Evolutionary conservation across 2,888 invertebrate species (phyloP).

Genomic region (Rhamphomyia laevipes): DNA sequence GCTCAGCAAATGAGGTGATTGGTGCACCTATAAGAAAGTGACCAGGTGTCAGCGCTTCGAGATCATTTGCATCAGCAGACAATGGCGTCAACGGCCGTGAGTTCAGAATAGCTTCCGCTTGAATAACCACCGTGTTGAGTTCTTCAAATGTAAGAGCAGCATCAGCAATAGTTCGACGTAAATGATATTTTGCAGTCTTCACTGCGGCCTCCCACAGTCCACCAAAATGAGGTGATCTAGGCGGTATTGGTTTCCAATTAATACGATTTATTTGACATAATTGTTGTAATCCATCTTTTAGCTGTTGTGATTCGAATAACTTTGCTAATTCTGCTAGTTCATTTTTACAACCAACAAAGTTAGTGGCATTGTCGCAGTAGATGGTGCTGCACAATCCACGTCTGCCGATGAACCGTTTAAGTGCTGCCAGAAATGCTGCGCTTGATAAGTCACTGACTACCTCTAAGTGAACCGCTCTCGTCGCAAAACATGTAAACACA

Average conservation of each 20-base stretch:
- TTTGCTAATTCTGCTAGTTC: background rate
- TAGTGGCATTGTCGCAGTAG: constrained; percentile 9
- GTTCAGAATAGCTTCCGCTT: constrained; percentile 18
- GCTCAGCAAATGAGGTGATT: background rate
- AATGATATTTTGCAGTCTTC: constrained; percentile 13
- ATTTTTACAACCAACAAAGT: constrained; percentile 11
- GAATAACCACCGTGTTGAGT: constrained; percentile 12
- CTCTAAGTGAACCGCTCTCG: constrained; percentile 16
- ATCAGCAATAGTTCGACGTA: constrained; percentile 9
- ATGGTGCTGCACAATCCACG: constrained; percentile 4
- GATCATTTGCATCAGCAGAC: constrained; percentile 15
- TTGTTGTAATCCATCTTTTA: background rate
- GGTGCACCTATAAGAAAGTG: background rate
- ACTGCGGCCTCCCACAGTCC: constrained; percentile 16
- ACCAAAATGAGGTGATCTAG: constrained; percentile 13
- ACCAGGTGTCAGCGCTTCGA: background rate
- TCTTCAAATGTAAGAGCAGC: constrained; percentile 13
- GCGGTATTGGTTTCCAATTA: constrained; percentile 12
- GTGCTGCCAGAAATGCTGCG: background rate
- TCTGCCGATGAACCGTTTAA: constrained; percentile 7
- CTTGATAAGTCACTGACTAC: background rate
- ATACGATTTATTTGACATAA: background rate
- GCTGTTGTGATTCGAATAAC: background rate
- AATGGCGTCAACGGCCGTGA: constrained; percentile 15
- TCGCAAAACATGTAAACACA: background rate